Percentiles rank a stretch among this genome's conserved stretches.
Evolutionary conservation across 2,888 invertebrate species (phyloP).

Genomic region (Crematogaster levior): DNA sequence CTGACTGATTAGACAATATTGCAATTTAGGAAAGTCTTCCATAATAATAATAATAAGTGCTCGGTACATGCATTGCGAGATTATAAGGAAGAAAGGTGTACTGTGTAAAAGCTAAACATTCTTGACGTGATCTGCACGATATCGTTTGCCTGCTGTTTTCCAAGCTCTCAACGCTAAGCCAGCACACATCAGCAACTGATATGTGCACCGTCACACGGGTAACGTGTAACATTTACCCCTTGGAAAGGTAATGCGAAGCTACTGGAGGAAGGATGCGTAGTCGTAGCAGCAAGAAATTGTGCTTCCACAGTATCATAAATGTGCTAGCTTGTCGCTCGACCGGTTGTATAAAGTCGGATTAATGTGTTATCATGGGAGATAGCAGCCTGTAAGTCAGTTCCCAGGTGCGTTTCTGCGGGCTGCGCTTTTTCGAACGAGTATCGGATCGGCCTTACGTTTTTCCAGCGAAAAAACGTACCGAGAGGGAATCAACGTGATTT

Average conservation of each 20-base stretch:
- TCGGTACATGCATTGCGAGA: background rate
- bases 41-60: too few species aligned
- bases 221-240: background rate
- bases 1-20: background rate
- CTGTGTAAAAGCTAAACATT: background rate
- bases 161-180: background rate
- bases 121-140: background rate
- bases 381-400: slow-evolving; percentile 50
- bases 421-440: slow-evolving; percentile 36
- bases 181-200: background rate
- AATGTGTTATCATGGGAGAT: slow-evolving; percentile 63
- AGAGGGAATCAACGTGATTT: slow-evolving; percentile 32
- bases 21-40: background rate
- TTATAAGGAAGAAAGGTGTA: background rate
- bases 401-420: slow-evolving; percentile 62
- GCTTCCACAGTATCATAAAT: slow-evolving; percentile 66
- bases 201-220: background rate
- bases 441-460: slow-evolving; percentile 5
- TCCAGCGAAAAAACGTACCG: slow-evolving; percentile 7
- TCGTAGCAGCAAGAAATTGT: slow-evolving; percentile 69
- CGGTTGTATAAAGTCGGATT: slow-evolving; percentile 69
- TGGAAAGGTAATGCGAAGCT: background rate
- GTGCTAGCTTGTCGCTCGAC: slow-evolving; percentile 67
- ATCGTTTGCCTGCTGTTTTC: background rate
- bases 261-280: slow-evolving; percentile 58